phyloP scores from a whole-genome alignment of 2,888 invertebrate genomes.

The Galerucella calmariensis region DNA sequence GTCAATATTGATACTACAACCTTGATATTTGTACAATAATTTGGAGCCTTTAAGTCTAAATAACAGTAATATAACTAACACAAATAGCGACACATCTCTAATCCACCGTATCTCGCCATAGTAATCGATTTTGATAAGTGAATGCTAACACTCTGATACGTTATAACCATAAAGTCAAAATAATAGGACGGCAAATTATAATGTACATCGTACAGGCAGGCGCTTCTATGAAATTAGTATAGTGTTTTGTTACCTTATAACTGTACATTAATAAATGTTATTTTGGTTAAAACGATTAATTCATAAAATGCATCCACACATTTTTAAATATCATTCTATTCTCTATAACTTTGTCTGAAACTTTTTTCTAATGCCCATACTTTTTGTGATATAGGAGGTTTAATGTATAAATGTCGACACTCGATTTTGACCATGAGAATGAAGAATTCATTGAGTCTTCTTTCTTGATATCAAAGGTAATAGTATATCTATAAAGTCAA shows the following conservation, averaged over 20 bases:
- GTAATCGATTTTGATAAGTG: slow-evolving; percentile 50
- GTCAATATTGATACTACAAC: too few relatives aligned
- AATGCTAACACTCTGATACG: slow-evolving; percentile 49
- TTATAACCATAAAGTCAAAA: slow-evolving; percentile 44
- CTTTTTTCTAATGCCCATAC: too few relatives aligned
- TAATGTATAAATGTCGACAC: too few relatives aligned
- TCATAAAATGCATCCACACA: too few relatives aligned
- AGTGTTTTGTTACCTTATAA: slow-evolving; percentile 17
- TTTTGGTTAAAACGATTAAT: not conserved
- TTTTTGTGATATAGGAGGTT: too few relatives aligned
- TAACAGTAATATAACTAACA: slow-evolving; percentile 15
- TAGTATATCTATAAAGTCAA: too few relatives aligned
- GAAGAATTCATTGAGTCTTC: too few relatives aligned
- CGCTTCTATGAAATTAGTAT: slow-evolving; percentile 22
- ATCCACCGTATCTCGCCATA: slow-evolving; percentile 38
- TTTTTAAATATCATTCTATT: too few relatives aligned
- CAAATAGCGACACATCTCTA: slow-evolving; percentile 9
- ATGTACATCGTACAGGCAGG: slow-evolving; percentile 32
- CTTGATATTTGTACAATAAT: too few relatives aligned
- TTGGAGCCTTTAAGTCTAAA: not conserved
- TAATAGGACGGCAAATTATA: slow-evolving; percentile 42
- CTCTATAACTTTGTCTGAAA: too few relatives aligned
- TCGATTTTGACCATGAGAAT: too few relatives aligned
- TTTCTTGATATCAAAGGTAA: too few relatives aligned
- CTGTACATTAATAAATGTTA: slow-evolving; percentile 18